Base-by-base conservation (phyloP, 2,113 vertebrate genomes). In the Nothoprocta perdicaria region DNA sequence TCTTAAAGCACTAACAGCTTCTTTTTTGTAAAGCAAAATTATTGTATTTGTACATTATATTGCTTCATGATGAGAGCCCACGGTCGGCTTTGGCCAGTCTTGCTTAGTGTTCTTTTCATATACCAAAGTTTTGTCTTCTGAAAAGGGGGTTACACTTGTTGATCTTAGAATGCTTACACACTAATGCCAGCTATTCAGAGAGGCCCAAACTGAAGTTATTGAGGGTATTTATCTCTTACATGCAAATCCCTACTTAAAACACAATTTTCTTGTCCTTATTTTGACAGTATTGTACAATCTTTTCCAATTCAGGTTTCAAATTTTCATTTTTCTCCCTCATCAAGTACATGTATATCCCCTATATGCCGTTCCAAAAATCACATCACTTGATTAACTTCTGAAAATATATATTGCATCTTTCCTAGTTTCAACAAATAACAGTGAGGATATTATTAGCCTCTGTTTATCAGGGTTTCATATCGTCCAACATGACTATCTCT, bases 251-350 rank as follows among this genome's bases (percentile, higher is more conserved):
- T 78, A 14, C 27, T 77, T 61, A 12, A 58, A 89, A 45, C 12
- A 69, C 2, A 6, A 48, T 11, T 65, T 53, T 84, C 45, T 89
- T 79, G 35, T 89, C 68, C 38, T 95, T 61, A 60, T 88, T 45
- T 68, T 86, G 29, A 52, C 61, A 75, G 27, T 52, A 68, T 29
- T 83, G 52, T 68, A 58, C 29, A 31, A 85, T 66, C 6, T 89
- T 85, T 88, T 89, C 17, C n/a, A 48, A 67, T 89, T 72, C 43
- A 93, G 53, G 13, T 76, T 80, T 94, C 60, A 84, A 43, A 21
- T 33, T 81, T 73, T 18, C 23, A 41, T 10, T 90, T 89, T 92
- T 57, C 46, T 89, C n/a, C 48, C 26, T 27, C 50, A 58, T 55
- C 22, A 35, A 91, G 41, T 38, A 38, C 35, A 38, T 38, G 35